phyloP scores from a whole-genome alignment of 2,888 invertebrate species.

The Heteropelma amictum region DNA sequence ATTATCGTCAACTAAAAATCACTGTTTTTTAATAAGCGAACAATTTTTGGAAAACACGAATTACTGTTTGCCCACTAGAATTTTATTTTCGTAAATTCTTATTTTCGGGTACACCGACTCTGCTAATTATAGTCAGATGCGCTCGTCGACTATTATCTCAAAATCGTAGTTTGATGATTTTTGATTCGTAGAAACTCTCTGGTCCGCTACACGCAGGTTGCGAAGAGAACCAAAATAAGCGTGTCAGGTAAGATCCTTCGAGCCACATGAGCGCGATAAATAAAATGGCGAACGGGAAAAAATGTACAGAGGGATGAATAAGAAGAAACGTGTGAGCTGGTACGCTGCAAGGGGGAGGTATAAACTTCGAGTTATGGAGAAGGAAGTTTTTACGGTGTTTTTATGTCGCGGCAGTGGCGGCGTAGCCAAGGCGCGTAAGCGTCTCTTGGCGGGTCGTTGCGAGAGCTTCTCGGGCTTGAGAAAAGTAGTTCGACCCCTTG shows the following conservation, averaged over 20 bases:
- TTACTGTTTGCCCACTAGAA: too few relatives aligned
- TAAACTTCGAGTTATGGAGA: slow-evolving; percentile 70
- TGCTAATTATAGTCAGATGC: too few relatives aligned
- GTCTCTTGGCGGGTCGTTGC: slow-evolving; percentile 49
- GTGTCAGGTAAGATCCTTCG: slow-evolving; percentile 35
- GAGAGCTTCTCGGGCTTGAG: slow-evolving; percentile 40
- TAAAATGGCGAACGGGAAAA: slow-evolving; percentile 27
- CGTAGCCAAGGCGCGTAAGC: slow-evolving; percentile 47
- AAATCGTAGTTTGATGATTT: too few relatives aligned
- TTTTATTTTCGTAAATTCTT: too few relatives aligned
- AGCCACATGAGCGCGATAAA: slow-evolving; percentile 37
- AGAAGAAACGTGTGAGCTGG: slow-evolving; percentile 24
- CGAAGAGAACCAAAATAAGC: slow-evolving; percentile 17
- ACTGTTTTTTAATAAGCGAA: too few relatives aligned
- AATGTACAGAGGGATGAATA: slow-evolving; percentile 8
- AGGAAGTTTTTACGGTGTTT: slow-evolving; percentile 75
- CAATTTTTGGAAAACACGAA: too few relatives aligned
- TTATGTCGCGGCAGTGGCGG: slow-evolving; percentile 68
- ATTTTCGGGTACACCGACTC: too few relatives aligned
- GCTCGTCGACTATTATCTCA: too few relatives aligned
- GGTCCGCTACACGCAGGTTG: background rate
- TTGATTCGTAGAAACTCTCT: too few relatives aligned
- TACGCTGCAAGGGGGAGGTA: slow-evolving; percentile 10
- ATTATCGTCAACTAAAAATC: too few relatives aligned
- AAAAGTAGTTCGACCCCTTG: slow-evolving; percentile 56